Percentiles rank a stretch among this genome's conserved stretches.
phyloP scores from a whole-genome alignment of 2,888 invertebrate species.

The Ommatoiulus sabulosus region DNA sequence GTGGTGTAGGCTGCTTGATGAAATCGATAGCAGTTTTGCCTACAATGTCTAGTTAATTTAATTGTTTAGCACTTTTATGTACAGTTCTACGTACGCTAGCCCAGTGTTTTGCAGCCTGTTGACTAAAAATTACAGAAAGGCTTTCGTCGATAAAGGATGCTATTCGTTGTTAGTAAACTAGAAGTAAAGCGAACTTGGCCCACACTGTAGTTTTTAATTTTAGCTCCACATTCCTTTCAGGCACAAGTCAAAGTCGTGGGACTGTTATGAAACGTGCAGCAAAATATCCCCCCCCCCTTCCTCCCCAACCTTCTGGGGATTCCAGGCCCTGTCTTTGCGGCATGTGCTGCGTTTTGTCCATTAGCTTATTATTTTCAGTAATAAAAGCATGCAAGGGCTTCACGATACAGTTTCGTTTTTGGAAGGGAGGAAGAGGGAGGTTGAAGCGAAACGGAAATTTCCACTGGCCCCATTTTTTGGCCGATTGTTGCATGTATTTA shows the following conservation, averaged over 20 bases:
- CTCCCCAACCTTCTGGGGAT: background rate
- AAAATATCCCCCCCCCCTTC: background rate
- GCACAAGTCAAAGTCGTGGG: slow-evolving; percentile 41
- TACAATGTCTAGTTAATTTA: no score
- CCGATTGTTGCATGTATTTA: background rate
- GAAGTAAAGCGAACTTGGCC: slow-evolving; percentile 9
- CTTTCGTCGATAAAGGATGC: background rate
- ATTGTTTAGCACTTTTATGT: no score
- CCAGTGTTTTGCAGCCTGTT: no score
- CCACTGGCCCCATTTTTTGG: background rate
- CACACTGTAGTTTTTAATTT: slow-evolving; percentile 8
- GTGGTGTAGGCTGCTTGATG: no score
- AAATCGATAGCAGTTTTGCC: no score
- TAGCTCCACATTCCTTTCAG: slow-evolving; percentile 9
- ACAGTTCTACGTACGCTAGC: no score
- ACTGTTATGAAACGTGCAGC: slow-evolving; percentile 8
- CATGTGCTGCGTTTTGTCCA: background rate
- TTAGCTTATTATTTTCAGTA: background rate
- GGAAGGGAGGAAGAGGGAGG: background rate
- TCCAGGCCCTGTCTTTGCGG: background rate
- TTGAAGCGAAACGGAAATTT: background rate
- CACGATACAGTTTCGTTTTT: background rate
- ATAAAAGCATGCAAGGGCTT: background rate
- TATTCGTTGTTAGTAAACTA: slow-evolving; percentile 1
- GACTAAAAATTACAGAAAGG: background rate